phyloP scores from a whole-genome alignment of 2,797 vertebrate species.

The Acrossocheilus wenchowensis region DNA sequence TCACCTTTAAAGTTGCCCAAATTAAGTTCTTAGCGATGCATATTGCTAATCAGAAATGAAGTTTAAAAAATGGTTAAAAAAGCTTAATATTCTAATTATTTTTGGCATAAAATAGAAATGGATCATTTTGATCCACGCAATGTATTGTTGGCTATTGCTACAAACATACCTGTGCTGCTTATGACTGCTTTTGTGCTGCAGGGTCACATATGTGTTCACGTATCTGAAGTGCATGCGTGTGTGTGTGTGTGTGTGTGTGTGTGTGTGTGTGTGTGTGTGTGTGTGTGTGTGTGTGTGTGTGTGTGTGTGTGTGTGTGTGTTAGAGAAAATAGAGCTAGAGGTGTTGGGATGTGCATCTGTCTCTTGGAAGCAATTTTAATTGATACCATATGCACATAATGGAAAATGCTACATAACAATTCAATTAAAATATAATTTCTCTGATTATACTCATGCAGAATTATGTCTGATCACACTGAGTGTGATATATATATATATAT shows the following conservation, averaged over 20 bases:
- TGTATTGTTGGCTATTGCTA: not conserved
- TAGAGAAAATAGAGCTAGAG: not conserved
- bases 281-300: not conserved
- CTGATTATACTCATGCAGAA: not conserved
- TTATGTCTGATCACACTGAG: not conserved
- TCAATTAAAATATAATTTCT: not conserved
- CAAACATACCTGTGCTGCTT: not conserved
- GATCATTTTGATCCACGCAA: not conserved
- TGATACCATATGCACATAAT: not conserved
- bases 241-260: not conserved
- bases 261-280: conserved; percentile 20
- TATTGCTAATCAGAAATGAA: not conserved
- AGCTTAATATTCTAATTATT: not conserved
- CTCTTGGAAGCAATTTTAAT: not conserved
- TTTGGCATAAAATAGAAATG: not conserved
- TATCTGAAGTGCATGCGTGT: conserved; percentile 19
- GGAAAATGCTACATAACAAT: not conserved
- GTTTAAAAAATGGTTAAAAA: no score
- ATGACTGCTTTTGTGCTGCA: not conserved
- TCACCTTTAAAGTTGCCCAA: not conserved
- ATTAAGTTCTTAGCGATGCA: not conserved
- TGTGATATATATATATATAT: not conserved
- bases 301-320: conserved; percentile 41
- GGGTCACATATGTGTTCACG: conserved; percentile 42
- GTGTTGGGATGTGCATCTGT: not conserved